Percentiles rank a stretch among this genome's conserved stretches.
Conservation (phyloP, 2,888 invertebrate genomes). For the Panopea generosa region DNA sequence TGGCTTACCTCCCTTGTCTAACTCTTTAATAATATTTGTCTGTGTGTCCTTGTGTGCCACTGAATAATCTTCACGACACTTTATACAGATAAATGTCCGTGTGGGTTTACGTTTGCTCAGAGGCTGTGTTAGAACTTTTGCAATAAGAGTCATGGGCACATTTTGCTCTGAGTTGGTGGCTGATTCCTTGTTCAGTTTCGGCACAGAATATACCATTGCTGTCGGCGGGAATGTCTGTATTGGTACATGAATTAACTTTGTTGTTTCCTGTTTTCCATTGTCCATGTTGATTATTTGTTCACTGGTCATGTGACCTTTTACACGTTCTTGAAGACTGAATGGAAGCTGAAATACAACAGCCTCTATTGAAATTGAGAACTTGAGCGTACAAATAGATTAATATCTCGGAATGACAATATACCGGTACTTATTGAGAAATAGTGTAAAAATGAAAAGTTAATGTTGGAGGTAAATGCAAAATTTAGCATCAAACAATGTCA, state of each 20-base stretch:
- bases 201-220: slow-evolving; percentile 90
- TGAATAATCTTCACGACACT: slow-evolving; percentile 77
- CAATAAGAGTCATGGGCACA: slow-evolving; percentile 82
- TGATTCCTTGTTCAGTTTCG: slow-evolving; percentile 65
- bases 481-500: too few relatives aligned
- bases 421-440: too few relatives aligned
- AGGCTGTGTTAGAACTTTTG: slow-evolving; percentile 80
- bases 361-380: too few relatives aligned
- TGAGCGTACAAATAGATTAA: too few relatives aligned
- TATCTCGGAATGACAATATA: too few relatives aligned
- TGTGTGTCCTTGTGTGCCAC: slow-evolving; percentile 79
- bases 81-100: slow-evolving; percentile 78
- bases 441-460: too few relatives aligned
- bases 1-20: slow-evolving; percentile 37
- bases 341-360: slow-evolving; percentile 90
- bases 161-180: slow-evolving; percentile 22
- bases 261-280: slow-evolving; percentile 67
- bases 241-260: slow-evolving; percentile 89
- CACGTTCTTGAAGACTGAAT: slow-evolving; percentile 95
- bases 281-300: slow-evolving; percentile 80
- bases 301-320: slow-evolving; percentile 86
- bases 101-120: slow-evolving; percentile 71
- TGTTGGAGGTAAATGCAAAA: too few relatives aligned
- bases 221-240: slow-evolving; percentile 94
- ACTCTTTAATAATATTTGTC: slow-evolving; percentile 62